A percentile compares a stretch with the other conserved stretches of the same genome.
phyloP scores from a whole-genome alignment of 2,113 vertebrate genomes.

The Dasyprocta punctata region DNA sequence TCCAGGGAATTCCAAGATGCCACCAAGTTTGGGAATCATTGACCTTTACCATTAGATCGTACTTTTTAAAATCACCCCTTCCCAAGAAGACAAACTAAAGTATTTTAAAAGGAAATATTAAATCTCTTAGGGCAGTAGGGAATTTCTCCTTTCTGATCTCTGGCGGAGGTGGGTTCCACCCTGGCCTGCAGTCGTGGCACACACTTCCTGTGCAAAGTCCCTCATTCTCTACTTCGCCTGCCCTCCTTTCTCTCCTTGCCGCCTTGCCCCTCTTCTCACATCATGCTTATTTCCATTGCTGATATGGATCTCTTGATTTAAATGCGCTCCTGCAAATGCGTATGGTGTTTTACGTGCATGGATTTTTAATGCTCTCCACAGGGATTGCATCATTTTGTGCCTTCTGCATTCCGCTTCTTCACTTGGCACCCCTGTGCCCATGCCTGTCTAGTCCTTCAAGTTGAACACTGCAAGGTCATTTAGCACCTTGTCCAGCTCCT shows the following conservation, averaged over 20 bases:
- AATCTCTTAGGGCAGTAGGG: background rate
- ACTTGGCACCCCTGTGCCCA: accelerated
- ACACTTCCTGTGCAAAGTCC: background rate
- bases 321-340: background rate
- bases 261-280: too few relatives aligned
- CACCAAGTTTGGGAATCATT: background rate
- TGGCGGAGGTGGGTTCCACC: background rate
- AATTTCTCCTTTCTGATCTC: background rate
- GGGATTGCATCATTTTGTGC: too few relatives aligned
- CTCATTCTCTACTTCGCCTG: accelerated
- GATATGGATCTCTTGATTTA: background rate
- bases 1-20: background rate
- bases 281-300: background rate
- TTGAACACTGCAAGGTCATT: background rate
- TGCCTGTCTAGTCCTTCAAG: accelerated
- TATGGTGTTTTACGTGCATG: accelerated
- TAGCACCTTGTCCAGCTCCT: accelerated
- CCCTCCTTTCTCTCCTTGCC: too few relatives aligned
- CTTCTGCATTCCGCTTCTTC: background rate
- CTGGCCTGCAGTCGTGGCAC: too few relatives aligned
- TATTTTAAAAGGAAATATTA: background rate
- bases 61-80: background rate
- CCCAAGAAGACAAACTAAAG: background rate
- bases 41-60: background rate
- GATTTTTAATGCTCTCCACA: background rate